phyloP scores from a whole-genome alignment of 2,797 vertebrate species.

The Danionella dracula region DNA sequence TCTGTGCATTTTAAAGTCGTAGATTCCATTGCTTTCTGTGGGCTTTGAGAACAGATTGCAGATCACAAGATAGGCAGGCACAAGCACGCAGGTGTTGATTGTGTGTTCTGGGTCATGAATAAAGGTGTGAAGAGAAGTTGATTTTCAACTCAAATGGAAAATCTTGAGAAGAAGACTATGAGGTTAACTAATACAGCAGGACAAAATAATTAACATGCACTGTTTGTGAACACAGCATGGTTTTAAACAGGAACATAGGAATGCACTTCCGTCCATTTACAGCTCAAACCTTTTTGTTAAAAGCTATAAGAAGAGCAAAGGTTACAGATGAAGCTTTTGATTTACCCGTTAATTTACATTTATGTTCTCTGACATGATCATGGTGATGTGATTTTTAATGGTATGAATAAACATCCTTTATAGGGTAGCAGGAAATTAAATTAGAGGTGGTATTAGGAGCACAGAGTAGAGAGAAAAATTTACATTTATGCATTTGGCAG shows the following conservation, averaged over 20 bases:
- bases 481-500: too few species aligned
- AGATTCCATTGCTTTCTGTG: not conserved
- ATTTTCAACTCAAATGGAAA: slow-evolving; percentile 10
- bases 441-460: too few species aligned
- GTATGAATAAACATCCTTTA: too few species aligned
- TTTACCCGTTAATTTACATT: too few species aligned
- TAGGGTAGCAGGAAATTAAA: too few species aligned
- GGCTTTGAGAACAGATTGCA: not conserved
- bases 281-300: not conserved
- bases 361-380: too few species aligned
- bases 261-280: not conserved
- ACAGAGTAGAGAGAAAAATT: too few species aligned
- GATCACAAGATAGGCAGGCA: not conserved
- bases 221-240: not conserved
- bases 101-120: not conserved
- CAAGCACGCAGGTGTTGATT: slow-evolving; percentile 4
- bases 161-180: not conserved
- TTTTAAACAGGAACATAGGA: not conserved
- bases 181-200: slow-evolving; percentile 4
- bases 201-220: not conserved
- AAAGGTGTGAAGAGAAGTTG: slow-evolving; percentile 11
- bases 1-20: not conserved
- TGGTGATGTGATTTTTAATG: too few species aligned
- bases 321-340: too few species aligned
- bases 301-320: too few species aligned